A percentile compares a stretch with the other conserved stretches of the same genome.
Evolutionary conservation across 2,888 invertebrate species (phyloP).

Genomic region (Amphipyra berbera): DNA sequence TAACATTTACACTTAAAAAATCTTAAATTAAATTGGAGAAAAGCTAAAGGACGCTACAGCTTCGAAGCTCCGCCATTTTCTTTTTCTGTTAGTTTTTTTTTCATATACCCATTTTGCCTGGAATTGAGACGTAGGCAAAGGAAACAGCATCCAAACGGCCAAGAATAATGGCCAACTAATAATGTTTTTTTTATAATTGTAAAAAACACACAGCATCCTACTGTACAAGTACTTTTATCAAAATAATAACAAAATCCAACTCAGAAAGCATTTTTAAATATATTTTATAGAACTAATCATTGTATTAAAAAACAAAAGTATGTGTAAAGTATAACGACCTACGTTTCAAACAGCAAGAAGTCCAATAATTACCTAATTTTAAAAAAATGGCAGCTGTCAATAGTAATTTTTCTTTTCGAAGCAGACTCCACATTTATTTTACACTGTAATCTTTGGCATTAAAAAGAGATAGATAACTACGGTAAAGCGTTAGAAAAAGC

Average conservation of each 20-base stretch:
- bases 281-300: too few species aligned
- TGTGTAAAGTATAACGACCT: too few species aligned
- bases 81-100: conserved; percentile 66
- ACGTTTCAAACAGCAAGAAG: too few species aligned
- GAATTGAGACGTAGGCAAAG: conserved; percentile 28
- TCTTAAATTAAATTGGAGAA: conserved; percentile 44
- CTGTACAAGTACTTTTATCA: too few species aligned
- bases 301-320: too few species aligned
- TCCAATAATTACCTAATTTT: too few species aligned
- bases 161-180: not conserved
- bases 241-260: too few species aligned
- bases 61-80: conserved; percentile 78
- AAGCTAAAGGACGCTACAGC: conserved; percentile 67
- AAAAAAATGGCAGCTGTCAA: conserved; percentile 26
- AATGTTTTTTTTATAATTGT: too few species aligned
- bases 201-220: too few species aligned
- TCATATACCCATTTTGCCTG: not conserved
- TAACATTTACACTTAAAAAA: conserved; percentile 63
- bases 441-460: not conserved
- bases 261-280: too few species aligned
- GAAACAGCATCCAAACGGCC: not conserved
- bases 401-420: conserved; percentile 25
- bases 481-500: not conserved
- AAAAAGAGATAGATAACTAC: not conserved
- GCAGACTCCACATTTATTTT: accelerated